phyloP scores from a whole-genome alignment of 2,113 vertebrate genomes.

The Phalacrocorax aristotelis region DNA sequence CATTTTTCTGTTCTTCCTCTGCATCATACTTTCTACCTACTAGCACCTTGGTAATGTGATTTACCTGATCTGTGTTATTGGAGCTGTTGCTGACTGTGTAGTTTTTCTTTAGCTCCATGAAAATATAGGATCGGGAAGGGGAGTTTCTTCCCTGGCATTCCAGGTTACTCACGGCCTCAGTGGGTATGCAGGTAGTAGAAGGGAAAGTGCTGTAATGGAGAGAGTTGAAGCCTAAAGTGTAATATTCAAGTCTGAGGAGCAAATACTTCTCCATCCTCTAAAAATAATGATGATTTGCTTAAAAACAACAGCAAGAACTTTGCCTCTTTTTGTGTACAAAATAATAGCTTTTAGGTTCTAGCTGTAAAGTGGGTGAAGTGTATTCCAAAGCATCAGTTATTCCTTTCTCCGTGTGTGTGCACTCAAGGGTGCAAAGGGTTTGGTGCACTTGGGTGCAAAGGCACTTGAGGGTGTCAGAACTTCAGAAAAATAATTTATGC shows the following conservation, averaged over 20 bases:
- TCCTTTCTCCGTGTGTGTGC: not conserved
- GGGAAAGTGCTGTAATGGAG: not conserved
- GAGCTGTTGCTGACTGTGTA: not conserved
- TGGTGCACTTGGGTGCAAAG: not conserved
- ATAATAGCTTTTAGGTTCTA: not conserved
- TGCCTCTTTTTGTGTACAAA: not conserved
- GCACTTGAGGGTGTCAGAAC: not conserved
- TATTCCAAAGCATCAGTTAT: not conserved
- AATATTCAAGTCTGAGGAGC: not conserved
- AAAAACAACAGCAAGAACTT: not conserved
- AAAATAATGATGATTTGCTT: not conserved
- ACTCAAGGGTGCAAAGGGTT: not conserved
- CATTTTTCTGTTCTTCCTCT: not conserved
- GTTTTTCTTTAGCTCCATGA: not conserved
- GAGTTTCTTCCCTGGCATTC: not conserved
- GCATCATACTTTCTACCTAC: not conserved
- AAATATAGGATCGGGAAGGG: not conserved
- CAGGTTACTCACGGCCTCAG: not conserved
- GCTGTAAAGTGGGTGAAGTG: not conserved
- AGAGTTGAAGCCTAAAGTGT: not conserved
- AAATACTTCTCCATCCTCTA: not conserved
- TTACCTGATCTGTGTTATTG: not conserved
- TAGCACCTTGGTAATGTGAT: not conserved
- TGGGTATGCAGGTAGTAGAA: not conserved
- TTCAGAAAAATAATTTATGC: not conserved